Percentiles rank a stretch among this genome's conserved stretches.
Conservation (phyloP, 2,113 vertebrate species). For the Pseudorectes ferrugineus region DNA sequence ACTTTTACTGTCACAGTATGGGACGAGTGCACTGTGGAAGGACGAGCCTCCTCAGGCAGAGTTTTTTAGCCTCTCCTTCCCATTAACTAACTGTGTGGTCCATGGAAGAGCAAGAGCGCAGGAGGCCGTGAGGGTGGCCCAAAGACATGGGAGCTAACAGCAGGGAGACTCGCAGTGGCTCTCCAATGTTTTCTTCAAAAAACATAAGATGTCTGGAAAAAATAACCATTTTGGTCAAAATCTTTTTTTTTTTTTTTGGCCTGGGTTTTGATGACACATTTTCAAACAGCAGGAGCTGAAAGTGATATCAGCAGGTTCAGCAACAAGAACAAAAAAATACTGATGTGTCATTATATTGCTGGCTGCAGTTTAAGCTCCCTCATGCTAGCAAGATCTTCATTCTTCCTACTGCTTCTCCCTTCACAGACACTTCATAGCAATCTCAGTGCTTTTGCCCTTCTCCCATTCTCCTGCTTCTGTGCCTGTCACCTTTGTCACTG, state of each 20-base stretch:
- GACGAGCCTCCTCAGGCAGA: neutral
- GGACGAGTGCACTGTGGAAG: fast-evolving
- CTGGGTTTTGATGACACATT: neutral
- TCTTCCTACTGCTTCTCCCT: neutral
- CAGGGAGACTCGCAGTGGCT: neutral
- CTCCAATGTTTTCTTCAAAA: neutral
- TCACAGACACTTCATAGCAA: fast-evolving
- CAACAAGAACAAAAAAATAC: neutral
- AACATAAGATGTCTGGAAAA: neutral
- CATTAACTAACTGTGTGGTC: neutral
- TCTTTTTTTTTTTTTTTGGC: fast-evolving
- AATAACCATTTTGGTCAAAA: neutral
- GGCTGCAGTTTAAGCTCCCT: neutral
- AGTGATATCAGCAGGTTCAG: neutral
- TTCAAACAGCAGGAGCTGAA: neutral
- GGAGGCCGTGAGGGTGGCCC: neutral
- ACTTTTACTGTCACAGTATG: neutral
- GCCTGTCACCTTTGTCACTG: neutral
- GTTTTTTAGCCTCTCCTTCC: neutral
- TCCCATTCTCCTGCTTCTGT: neutral
- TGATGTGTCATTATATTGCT: neutral
- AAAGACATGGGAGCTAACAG: neutral
- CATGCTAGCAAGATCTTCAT: neutral
- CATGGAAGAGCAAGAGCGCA: neutral
- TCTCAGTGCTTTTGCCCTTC: neutral